Percentiles rank a stretch among this genome's conserved stretches.
These are phyloP conservation scores for Spialia ferax DNA, from an alignment of 2,888 invertebrate genomes.

Conservation along the genomic window DNA sequence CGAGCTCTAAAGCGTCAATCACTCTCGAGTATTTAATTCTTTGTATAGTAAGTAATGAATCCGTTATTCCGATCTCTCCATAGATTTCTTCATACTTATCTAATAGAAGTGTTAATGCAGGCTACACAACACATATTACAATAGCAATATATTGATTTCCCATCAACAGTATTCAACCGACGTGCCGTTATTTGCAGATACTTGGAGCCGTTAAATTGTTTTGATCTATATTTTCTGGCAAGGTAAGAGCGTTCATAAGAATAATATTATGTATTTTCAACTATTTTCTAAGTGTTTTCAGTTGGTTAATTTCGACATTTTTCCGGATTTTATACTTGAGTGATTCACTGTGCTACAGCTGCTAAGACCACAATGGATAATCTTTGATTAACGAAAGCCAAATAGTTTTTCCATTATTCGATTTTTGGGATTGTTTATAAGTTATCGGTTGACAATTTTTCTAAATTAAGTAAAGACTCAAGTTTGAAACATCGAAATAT, in stretches of 20 bases:
- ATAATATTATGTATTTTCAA: constrained; percentile 50
- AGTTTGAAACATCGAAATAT: constrained; percentile 84
- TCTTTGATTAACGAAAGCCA: constrained; percentile 63
- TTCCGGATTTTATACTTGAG: constrained; percentile 81
- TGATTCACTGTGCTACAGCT: constrained; percentile 78
- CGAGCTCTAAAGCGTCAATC: constrained; percentile 70
- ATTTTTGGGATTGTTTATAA: constrained; percentile 66
- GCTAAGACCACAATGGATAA: constrained; percentile 84
- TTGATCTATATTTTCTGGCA: constrained; percentile 72
- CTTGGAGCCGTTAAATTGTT: constrained; percentile 80
- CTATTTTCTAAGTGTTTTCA: constrained; percentile 46
- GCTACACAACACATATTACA: constrained; percentile 84
- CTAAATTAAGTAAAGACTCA: constrained; percentile 82
- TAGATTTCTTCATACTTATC: constrained; percentile 77
- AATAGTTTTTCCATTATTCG: constrained; percentile 56
- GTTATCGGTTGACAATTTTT: constrained; percentile 84
- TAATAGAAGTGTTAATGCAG: constrained; percentile 78
- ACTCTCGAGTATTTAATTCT: constrained; percentile 66
- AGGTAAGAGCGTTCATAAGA: constrained; percentile 59
- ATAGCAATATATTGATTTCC: constrained; percentile 84
- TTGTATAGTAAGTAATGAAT: constrained; percentile 83
- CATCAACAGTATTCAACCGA: constrained; percentile 81
- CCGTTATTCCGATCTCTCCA: constrained; percentile 83
- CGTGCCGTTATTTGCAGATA: constrained; percentile 84
- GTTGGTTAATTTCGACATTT: constrained; percentile 53